A percentile compares a stretch with the other conserved stretches of the same genome.
Conservation (phyloP, 2,113 vertebrate species). For the Lota lota region DNA sequence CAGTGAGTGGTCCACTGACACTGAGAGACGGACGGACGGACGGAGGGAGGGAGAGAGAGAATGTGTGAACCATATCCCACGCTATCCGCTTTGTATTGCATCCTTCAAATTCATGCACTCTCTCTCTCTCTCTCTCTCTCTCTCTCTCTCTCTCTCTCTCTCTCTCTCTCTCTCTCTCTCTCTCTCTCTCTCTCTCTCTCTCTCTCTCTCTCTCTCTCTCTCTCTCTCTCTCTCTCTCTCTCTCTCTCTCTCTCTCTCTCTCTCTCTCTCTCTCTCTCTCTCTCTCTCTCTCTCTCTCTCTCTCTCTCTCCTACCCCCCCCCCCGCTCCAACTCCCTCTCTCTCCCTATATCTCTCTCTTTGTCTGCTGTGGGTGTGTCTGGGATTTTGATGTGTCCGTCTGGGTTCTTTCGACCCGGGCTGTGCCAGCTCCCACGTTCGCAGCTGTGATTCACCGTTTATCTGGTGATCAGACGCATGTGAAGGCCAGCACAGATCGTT, state of each 20-base stretch:
- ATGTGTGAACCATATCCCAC: constrained; percentile 49
- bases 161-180: neutral
- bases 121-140: neutral
- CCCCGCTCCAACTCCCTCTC: neutral
- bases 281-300: neutral
- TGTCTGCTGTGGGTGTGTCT: too few species aligned
- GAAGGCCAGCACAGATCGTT: too few species aligned
- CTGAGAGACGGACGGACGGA: neutral
- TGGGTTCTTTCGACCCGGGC: too few species aligned
- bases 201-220: neutral
- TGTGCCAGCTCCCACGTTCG: too few species aligned
- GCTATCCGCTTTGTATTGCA: constrained; percentile 33
- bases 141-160: neutral
- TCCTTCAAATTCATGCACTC: constrained; percentile 16
- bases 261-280: too few species aligned
- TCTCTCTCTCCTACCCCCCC: neutral
- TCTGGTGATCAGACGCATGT: too few species aligned
- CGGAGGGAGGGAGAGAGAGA: neutral
- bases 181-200: neutral
- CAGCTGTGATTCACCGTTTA: too few species aligned
- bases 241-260: neutral
- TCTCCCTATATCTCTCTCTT: too few species aligned
- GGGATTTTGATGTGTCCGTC: neutral
- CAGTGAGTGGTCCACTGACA: neutral
- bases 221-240: neutral